Evolutionary conservation across 2,888 invertebrate genomes (phyloP).

Genomic region (Cheilosia soror): DNA sequence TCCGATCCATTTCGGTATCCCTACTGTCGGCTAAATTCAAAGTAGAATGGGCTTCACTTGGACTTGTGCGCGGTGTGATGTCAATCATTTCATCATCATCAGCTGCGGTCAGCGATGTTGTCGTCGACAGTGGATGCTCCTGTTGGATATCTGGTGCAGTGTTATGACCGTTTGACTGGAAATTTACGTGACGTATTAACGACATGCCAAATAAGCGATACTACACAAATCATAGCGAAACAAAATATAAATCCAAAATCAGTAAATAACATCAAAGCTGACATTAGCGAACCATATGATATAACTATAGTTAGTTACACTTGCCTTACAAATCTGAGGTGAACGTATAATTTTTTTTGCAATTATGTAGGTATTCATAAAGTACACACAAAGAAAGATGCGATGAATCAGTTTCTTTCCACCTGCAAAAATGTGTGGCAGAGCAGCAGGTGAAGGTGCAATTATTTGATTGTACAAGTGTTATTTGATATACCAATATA

Average conservation of each 20-base stretch:
- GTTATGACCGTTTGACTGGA: slow-evolving; percentile 81
- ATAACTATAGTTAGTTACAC: slow-evolving; percentile 31
- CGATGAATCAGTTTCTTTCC: slow-evolving; percentile 31
- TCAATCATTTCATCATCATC: slow-evolving; percentile 88
- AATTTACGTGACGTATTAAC: slow-evolving; percentile 72
- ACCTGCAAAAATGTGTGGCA: slow-evolving; percentile 25
- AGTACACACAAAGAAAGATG: slow-evolving; percentile 8
- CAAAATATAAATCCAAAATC: slow-evolving; percentile 16
- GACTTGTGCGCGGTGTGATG: slow-evolving; percentile 85
- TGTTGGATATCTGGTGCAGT: slow-evolving; percentile 79
- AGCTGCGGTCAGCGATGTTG: slow-evolving; percentile 79
- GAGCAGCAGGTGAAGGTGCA: slow-evolving; percentile 41
- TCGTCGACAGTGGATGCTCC: slow-evolving; percentile 78
- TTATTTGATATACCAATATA: slow-evolving; percentile 24
- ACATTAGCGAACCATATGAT: not conserved
- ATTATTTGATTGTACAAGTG: slow-evolving; percentile 14
- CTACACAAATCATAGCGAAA: slow-evolving; percentile 52
- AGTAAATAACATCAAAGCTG: not conserved
- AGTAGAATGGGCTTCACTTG: slow-evolving; percentile 79
- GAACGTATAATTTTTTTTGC: not conserved
- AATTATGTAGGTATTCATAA: not conserved
- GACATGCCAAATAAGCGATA: slow-evolving; percentile 67
- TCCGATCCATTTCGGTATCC: slow-evolving; percentile 81
- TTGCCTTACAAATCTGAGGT: not conserved
- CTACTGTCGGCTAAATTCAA: slow-evolving; percentile 78